These are phyloP conservation scores for Meteorus sp. DNA, from an alignment of 1,140 invertebrate genomes.

Conservation along the genomic window DNA sequence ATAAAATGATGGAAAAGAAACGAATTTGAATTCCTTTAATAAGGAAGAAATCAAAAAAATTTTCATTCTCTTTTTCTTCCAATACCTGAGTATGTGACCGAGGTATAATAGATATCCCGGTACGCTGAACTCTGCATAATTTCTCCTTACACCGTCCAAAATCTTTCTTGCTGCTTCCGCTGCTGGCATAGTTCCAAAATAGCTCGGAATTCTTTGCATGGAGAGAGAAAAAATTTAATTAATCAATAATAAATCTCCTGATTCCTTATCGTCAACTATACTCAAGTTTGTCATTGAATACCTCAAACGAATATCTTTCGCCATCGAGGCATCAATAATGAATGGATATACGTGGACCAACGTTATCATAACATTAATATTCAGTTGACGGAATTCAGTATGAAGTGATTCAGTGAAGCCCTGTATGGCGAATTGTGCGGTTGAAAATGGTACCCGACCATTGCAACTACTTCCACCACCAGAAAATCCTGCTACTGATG, in stretches of 20 bases:
- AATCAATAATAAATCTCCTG: background rate
- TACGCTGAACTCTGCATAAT: constrained; percentile 66
- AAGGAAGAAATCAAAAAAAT: background rate
- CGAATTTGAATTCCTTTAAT: constrained; percentile 15
- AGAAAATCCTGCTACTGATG: constrained; percentile 71
- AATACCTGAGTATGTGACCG: constrained; percentile 61
- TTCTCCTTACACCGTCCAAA: constrained; percentile 63
- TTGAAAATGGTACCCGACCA: constrained; percentile 65
- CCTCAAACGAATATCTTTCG: constrained; percentile 63
- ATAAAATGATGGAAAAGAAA: no score
- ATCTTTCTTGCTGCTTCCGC: constrained; percentile 61
- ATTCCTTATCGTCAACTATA: constrained; percentile 2
- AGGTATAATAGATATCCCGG: constrained; percentile 65
- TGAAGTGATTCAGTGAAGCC: constrained; percentile 65
- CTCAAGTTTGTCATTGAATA: constrained; percentile 37
- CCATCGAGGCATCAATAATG: constrained; percentile 60
- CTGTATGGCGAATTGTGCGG: constrained; percentile 74
- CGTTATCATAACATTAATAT: constrained; percentile 62
- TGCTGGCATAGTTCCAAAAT: constrained; percentile 67
- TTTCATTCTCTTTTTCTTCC: constrained; percentile 5
- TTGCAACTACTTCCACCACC: constrained; percentile 60
- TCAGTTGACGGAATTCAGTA: constrained; percentile 63
- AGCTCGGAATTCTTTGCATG: constrained; percentile 66
- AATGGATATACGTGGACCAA: constrained; percentile 68
- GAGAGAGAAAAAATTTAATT: constrained; percentile 15